phyloP scores from a whole-genome alignment of 1,140 invertebrate species.

The Conus ventricosus region DNA sequence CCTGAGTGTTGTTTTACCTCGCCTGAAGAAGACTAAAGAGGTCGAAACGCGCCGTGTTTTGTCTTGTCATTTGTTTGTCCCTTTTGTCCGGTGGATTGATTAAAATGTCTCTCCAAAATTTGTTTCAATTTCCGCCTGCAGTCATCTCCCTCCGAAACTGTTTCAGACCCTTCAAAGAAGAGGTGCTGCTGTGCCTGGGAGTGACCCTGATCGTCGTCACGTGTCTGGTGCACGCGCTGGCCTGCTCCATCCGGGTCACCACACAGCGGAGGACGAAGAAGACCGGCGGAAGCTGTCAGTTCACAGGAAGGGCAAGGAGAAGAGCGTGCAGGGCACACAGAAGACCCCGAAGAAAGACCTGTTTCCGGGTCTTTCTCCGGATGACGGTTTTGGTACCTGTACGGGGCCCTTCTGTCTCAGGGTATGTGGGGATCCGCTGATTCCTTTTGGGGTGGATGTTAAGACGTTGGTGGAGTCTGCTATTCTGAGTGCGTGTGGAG shows the following conservation, averaged over 20 bases:
- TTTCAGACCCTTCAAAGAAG: slow-evolving; percentile 47
- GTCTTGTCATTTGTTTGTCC: too few species aligned
- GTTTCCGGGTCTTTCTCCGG: slow-evolving; percentile 27
- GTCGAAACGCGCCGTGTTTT: too few species aligned
- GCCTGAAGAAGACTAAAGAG: too few species aligned
- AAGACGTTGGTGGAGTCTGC: too few species aligned
- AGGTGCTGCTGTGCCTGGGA: slow-evolving; percentile 49
- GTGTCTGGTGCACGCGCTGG: slow-evolving; percentile 18
- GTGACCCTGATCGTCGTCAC: slow-evolving; percentile 43
- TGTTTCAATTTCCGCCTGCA: too few species aligned
- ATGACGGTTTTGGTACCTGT: slow-evolving; percentile 63
- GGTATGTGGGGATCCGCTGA: slow-evolving; percentile 39
- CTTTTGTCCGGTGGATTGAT: too few species aligned
- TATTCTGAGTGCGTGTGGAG: too few species aligned
- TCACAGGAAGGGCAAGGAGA: background rate
- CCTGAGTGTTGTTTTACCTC: too few species aligned
- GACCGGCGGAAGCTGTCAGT: slow-evolving; percentile 1
- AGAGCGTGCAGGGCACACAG: background rate
- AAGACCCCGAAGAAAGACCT: background rate
- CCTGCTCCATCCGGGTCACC: slow-evolving; percentile 7
- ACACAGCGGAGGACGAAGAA: background rate
- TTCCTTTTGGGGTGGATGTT: too few species aligned
- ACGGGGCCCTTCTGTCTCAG: slow-evolving; percentile 60
- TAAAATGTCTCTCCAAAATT: too few species aligned
- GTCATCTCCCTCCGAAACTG: too few species aligned